Conservation (phyloP, 35 echinoderm and acorn worm species). For the Holothuria glaberrima region DNA sequence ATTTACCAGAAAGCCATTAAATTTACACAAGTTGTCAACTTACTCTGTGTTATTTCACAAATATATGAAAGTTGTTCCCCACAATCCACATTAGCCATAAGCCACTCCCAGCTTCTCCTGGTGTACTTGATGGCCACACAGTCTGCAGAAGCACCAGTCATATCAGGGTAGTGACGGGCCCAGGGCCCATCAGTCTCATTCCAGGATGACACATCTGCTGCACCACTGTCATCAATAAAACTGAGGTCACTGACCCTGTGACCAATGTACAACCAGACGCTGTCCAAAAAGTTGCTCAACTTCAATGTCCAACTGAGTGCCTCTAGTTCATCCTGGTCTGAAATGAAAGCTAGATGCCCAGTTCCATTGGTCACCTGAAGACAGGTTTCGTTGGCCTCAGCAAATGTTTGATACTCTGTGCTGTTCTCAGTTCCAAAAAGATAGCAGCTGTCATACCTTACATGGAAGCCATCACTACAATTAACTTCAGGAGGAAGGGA, state of each 20-base stretch:
- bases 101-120: constrained; percentile 64
- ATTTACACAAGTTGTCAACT: background rate
- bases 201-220: constrained; percentile 52
- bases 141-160: background rate
- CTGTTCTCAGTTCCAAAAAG: background rate
- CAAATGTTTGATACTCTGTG: constrained; percentile 30
- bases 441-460: constrained; percentile 82
- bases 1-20: too few species aligned
- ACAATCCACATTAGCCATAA: constrained; percentile 57
- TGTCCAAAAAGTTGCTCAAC: constrained; percentile 18
- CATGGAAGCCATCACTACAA: constrained; percentile 74
- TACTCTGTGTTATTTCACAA: constrained; percentile 80
- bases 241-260: constrained; percentile 32
- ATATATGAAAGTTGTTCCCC: constrained; percentile 6
- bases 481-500: constrained; percentile 51
- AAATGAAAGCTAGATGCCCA: constrained; percentile 64
- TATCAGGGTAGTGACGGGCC: constrained; percentile 55
- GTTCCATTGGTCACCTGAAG: constrained; percentile 59
- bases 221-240: constrained; percentile 62
- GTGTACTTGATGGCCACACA: constrained; percentile 61
- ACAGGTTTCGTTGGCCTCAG: constrained; percentile 66
- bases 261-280: constrained; percentile 11
- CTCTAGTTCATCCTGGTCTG: constrained; percentile 52
- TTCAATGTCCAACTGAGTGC: constrained; percentile 32
- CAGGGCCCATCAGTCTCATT: constrained; percentile 47